Percentiles rank a stretch among this genome's conserved stretches.
Evolutionary conservation across 2,888 invertebrate species (phyloP).

Genomic region (Megaustenia siamemsis): DNA sequence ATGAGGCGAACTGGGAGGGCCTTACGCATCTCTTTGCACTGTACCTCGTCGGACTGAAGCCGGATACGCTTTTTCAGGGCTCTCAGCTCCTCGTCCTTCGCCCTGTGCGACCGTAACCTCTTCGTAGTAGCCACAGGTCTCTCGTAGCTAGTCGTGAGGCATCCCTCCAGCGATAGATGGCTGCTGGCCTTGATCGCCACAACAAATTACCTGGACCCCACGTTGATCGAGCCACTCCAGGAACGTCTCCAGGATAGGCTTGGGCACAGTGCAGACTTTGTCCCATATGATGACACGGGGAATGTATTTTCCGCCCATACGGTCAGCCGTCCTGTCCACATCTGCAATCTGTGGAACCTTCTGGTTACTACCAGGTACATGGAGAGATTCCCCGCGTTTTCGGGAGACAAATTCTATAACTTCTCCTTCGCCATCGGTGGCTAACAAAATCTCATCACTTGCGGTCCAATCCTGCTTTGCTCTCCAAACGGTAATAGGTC

Average conservation of each 20-base stretch:
- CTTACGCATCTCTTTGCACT: slow-evolving; percentile 17
- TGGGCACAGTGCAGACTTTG: too few species aligned
- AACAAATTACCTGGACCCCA: slow-evolving; percentile 12
- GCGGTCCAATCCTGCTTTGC: not conserved
- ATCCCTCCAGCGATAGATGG: not conserved
- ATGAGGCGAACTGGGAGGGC: not conserved
- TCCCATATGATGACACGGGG: too few species aligned
- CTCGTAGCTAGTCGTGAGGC: not conserved
- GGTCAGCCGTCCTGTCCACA: not conserved
- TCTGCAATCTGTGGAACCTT: not conserved
- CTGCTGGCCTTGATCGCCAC: not conserved
- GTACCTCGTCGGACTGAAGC: not conserved
- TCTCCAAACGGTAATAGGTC: not conserved
- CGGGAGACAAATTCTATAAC: not conserved
- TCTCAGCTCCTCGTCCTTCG: not conserved
- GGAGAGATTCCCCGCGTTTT: not conserved
- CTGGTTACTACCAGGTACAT: not conserved
- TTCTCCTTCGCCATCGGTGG: not conserved
- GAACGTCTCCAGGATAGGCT: slow-evolving; percentile 14
- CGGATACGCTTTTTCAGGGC: slow-evolving; percentile 20
- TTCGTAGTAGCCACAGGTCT: not conserved
- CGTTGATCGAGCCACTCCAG: not conserved
- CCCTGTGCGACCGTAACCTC: slow-evolving; percentile 7
- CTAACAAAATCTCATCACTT: not conserved
- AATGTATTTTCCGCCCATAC: too few species aligned